A percentile compares a stretch with the other conserved stretches of the same genome.
Evolutionary conservation across 2,797 vertebrate species (phyloP).

Genomic region (Eospalax fontanierii): DNA sequence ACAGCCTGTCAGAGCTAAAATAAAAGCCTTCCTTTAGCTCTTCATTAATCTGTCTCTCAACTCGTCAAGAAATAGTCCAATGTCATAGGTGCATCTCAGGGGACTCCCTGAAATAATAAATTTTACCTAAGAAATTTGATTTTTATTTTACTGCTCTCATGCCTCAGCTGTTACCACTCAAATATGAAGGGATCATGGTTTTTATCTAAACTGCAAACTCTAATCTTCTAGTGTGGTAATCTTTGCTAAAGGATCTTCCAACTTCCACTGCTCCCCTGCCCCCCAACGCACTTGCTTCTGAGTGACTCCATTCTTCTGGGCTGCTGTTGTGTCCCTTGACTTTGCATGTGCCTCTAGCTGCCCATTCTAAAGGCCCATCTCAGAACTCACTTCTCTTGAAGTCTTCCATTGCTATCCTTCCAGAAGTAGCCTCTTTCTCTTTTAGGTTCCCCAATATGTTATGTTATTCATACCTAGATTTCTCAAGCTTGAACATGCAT

Average conservation of each 20-base stretch:
- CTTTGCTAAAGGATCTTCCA: background rate
- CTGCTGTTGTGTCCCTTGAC: background rate
- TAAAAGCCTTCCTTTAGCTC: background rate
- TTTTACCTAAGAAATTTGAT: slow-evolving; percentile 18
- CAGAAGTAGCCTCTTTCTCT: slow-evolving; percentile 22
- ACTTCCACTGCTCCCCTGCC: background rate
- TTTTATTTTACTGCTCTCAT: background rate
- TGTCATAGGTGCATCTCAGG: background rate
- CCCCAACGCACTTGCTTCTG: background rate
- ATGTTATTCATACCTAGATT: background rate
- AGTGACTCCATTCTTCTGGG: background rate
- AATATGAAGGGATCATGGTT: background rate
- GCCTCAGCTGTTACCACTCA: background rate
- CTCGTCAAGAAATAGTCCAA: background rate
- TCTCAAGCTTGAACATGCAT: background rate
- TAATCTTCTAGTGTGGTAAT: background rate
- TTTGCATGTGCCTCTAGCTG: background rate
- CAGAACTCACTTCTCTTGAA: background rate
- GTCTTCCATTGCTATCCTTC: background rate
- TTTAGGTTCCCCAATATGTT: background rate
- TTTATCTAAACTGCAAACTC: slow-evolving; percentile 1
- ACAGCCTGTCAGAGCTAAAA: background rate
- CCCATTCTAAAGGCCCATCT: background rate
- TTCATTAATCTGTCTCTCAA: background rate
- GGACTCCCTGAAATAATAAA: slow-evolving; percentile 8